Evolutionary conservation across 2,797 vertebrate genomes (phyloP), one percentile per base, ranked within the genome.

Genomic region (Sebastes itinus): DNA sequence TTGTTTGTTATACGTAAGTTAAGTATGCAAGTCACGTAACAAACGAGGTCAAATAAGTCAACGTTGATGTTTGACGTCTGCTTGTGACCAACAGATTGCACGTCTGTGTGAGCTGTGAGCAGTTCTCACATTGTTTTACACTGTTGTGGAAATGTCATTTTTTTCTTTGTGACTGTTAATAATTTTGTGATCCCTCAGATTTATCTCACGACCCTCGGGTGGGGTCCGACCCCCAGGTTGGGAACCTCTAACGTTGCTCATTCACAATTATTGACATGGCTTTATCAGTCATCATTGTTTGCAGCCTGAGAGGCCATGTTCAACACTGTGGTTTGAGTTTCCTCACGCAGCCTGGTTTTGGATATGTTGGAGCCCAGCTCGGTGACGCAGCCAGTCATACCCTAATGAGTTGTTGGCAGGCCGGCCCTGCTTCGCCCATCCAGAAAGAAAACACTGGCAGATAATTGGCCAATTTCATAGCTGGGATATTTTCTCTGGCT

Each of bases 391-490:
- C 80, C 83, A 76, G 72, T 77, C 66, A 63, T 77, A 86, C 90
- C 85, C 87, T 88, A 86, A 90, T 86, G 86, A 89, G 75, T 63
- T 68, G 80, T 60, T 92, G 73, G 88, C 83, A 81, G 72, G 28
- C 67, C 32, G 0, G 79, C 63, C n/a, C 72, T 67, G 55, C 79
- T 72, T 66, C 60, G 64, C 67, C 83, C 61, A 66, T 84, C 79
- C 90, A 88, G 88, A 80, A 81, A 71, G 52, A 60, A 85, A 90
- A 87, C 63, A 30, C 74, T 62, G 70, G 70, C 55, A 32, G 82
- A 87, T 94, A 93, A 93, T 93, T 92, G 91, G 86, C 80, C 80
- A 32, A 70, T 92, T 91, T 89, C 80, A 77, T 80, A 81, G 87
- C 89, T 83, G 80, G 73, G 77, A 87, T 87, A 85, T 92, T 89